Conservation (phyloP, 2,797 vertebrate genomes). For the Danio albolineatus region DNA sequence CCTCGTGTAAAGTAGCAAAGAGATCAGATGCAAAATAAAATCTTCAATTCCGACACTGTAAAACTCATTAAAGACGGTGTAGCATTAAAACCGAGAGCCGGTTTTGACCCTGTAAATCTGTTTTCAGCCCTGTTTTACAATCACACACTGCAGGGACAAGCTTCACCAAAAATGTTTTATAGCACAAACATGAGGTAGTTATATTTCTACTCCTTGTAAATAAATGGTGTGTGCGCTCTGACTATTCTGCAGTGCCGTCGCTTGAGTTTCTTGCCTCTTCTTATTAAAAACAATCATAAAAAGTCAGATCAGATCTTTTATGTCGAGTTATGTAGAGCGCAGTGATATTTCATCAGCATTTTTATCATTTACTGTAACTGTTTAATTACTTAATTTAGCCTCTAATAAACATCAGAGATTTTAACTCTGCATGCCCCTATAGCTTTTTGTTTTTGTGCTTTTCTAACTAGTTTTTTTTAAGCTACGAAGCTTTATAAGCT, state of each 20-base stretch:
- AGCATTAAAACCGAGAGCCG: background rate
- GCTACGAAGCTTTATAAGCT: no score
- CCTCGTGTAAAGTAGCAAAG: background rate
- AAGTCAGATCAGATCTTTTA: background rate
- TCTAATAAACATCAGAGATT: background rate
- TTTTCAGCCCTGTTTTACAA: background rate
- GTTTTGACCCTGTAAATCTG: conserved; percentile 2
- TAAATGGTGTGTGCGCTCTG: background rate
- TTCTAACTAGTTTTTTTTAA: background rate
- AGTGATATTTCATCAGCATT: background rate
- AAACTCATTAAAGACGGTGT: conserved; percentile 7
- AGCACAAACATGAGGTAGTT: conserved; percentile 75
- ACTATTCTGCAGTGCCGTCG: background rate
- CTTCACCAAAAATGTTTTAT: conserved; percentile 66
- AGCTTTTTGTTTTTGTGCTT: background rate
- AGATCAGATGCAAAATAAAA: background rate
- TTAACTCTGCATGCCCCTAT: background rate
- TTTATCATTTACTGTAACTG: background rate
- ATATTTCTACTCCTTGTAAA: conserved; percentile 72
- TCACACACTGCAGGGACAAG: conserved; percentile 15
- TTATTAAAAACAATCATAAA: background rate
- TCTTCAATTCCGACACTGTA: background rate
- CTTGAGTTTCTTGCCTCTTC: background rate
- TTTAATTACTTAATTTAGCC: background rate
- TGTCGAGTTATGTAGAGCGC: background rate